Evolutionary conservation across 2,113 vertebrate genomes (phyloP).

Genomic region (Elephas maximus): DNA sequence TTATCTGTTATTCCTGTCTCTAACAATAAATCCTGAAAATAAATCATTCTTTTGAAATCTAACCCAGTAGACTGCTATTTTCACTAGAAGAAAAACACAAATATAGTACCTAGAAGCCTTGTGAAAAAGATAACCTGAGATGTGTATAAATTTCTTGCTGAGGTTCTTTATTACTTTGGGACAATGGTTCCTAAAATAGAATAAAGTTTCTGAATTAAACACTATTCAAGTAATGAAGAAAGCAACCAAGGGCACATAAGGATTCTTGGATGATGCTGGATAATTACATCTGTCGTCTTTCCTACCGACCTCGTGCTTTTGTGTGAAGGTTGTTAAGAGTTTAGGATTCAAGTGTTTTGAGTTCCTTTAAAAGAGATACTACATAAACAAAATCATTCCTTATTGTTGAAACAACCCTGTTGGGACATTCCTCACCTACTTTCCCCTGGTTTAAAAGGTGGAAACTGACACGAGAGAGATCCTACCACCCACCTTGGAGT

Average conservation of each 20-base stretch:
- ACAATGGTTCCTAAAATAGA: conserved; percentile 14
- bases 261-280: background rate
- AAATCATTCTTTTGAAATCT: conserved; percentile 44
- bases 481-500: conserved; percentile 35
- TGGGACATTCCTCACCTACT: background rate
- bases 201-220: conserved; percentile 47
- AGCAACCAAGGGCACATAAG: background rate
- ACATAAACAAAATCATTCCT: background rate
- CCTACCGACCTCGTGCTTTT: conserved; percentile 12
- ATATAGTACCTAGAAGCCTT: background rate
- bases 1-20: background rate
- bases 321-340: background rate
- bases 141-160: background rate
- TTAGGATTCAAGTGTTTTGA: conserved; percentile 52
- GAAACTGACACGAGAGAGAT: background rate
- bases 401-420: background rate
- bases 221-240: conserved; percentile 49
- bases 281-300: conserved; percentile 44
- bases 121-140: background rate
- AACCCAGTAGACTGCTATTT: background rate
- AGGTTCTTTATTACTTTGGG: conserved; percentile 6
- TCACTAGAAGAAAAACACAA: conserved; percentile 16
- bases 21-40: conserved; percentile 48
- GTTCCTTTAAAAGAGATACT: conserved; percentile 44
- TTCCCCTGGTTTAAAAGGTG: conserved; percentile 21